Evolutionary conservation across 2,113 vertebrate genomes (phyloP), one percentile per base, ranked within the genome.

Genomic region (Noturus placidus): DNA sequence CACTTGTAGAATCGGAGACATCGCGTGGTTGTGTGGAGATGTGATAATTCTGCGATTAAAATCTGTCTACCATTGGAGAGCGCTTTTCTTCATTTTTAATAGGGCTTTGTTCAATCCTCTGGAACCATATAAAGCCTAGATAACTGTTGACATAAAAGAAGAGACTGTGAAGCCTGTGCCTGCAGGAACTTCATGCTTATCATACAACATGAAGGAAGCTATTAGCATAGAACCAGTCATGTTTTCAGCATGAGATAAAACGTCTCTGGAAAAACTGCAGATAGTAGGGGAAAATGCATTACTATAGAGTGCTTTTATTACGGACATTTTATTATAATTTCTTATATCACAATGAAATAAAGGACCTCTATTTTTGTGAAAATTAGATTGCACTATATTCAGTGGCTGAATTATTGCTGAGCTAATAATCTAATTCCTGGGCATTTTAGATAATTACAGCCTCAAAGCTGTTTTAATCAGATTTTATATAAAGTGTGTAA

Each of bases 21-120:
- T 46, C 84, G 86, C 82, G 86, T 91, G 92, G 92, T 67, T 91
- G 92, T 94, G 92, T 93, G 91, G 92, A 93, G 91, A 92, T 93
- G 89, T 92, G 92, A 91, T 89, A 92, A 89, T 92, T 77, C 86
- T 88, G 78, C 83, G 82, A 95, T 94, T 95, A 95, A 95, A 95
- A 93, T 88, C 93, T 95, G 94, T 93, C 93, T 95, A 90, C 89
- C 92, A 92, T 93, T 93, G 85, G 87, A 93, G 83, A 54, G 77
- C 20, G 33, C 87, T 50, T 87, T 85, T 50, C 87, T 88, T 88
- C 35, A 42, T 46, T 87, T 89, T 69, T 79, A 20, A 22, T 19
- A 3, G 27, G 14, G n/a, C 35, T 72, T 1, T 38, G 38, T 59
- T 65, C 5, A 46, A 35, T 63, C 72, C 2, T 20, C n/a, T 61